phyloP scores from a whole-genome alignment of 2,113 vertebrate species.

The Nannospalax galili region DNA sequence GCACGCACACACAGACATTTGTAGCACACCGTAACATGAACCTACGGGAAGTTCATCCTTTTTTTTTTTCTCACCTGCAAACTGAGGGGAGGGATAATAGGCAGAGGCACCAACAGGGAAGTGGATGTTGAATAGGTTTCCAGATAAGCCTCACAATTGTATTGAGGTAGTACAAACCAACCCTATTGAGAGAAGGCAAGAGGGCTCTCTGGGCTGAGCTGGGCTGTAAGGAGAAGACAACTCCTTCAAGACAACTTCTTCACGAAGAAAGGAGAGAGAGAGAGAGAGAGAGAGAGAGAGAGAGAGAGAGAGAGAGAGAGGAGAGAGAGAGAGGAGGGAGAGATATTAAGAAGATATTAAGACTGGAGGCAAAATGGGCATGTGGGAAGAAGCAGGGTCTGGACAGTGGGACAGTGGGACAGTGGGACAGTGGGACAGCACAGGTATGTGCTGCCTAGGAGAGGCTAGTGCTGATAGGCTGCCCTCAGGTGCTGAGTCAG shows the following conservation, averaged over 20 bases:
- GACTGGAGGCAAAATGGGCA: accelerated
- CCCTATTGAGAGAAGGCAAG: neutral
- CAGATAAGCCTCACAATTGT: neutral
- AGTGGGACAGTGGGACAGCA: neutral
- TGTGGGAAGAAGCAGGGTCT: neutral
- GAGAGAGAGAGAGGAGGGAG: too few species aligned
- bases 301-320: too few species aligned
- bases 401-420: too few species aligned
- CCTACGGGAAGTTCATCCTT: neutral
- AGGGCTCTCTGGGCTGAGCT: neutral
- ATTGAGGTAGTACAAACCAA: too few species aligned
- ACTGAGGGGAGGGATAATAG: neutral
- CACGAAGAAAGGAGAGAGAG: neutral
- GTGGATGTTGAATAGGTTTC: neutral
- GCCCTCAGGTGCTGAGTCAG: neutral
- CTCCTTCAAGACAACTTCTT: too few species aligned
- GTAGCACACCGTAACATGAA: neutral
- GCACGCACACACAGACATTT: neutral
- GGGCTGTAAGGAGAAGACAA: accelerated
- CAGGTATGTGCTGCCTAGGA: neutral
- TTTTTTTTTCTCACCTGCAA: neutral
- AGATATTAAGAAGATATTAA: too few species aligned
- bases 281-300: too few species aligned
- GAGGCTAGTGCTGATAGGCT: neutral
- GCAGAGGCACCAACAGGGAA: neutral